Evolutionary conservation across 2,888 invertebrate species (phyloP), one percentile per base, ranked within the genome.

Genomic region (Abrostola tripartita): DNA sequence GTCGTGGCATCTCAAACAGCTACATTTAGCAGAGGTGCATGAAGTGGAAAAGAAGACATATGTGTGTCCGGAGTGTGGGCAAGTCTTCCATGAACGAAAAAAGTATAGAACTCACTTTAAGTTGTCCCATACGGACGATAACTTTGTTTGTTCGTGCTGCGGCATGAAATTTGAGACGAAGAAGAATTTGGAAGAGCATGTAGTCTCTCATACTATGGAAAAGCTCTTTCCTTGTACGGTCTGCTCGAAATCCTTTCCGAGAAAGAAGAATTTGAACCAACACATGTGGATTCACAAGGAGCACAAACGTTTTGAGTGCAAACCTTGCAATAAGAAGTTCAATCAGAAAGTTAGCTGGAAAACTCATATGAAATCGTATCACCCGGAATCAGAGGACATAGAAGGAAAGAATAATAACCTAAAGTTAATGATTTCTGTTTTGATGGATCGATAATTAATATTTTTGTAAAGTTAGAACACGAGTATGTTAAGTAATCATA

Each of bases 201-300:
- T 90, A 57, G 93, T 95, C 5, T 92, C 93, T 0, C 96, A 96
- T 71, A 95, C 95, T 5, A 92, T 93, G 71, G 95, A 95, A 63
- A 95, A 94, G 58, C 81, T 91, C 0, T 94, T 91, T 49, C 88
- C 91, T 0, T 96, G 96, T 74, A 89, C 92, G 0, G 89, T 94
- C 0, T 96, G 96, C 66, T 82, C 89, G 0, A 94, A 94, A 76
- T 83, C 88, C 0, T 94, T 93, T 70, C 86, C 93, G 1, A 83
- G 92, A 8, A 91, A 92, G 75, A 92, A 92, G 79, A 92, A 91
- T 76, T 78, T 94, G 37, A 81, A 78, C 0, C 92, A 93, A 65
- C 94, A 94, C 66, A 90, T 92, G 89, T 93, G 93, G 92, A 91
- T 92, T 10, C 94, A 94, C 62, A 92, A 88, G 70, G 92, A 92